A percentile compares a stretch with the other conserved stretches of the same genome.
Conservation (phyloP, 2,888 invertebrate genomes). For the Hemicrepidius hirtus region DNA sequence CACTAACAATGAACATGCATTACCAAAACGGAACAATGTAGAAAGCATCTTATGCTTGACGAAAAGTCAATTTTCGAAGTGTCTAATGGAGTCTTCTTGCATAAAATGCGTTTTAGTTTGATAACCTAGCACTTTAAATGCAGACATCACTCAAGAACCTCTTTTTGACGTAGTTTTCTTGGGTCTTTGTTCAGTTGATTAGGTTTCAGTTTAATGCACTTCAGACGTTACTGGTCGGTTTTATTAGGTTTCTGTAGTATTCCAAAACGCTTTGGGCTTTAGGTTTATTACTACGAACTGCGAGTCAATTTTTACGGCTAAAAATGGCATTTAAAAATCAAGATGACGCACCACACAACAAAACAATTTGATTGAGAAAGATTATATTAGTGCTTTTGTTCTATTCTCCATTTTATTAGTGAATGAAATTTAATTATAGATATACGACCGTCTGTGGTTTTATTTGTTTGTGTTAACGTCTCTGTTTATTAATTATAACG, state of each 20-base stretch:
- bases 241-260: slow-evolving; percentile 14
- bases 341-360: background rate
- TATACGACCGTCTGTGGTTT: slow-evolving; percentile 16
- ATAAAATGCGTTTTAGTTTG: slow-evolving; percentile 12
- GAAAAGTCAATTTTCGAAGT: slow-evolving; percentile 39
- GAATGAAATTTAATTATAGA: slow-evolving; percentile 24
- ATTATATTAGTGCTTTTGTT: slow-evolving; percentile 1
- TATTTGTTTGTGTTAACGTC: background rate
- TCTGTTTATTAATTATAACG: slow-evolving; percentile 13
- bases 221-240: slow-evolving; percentile 15
- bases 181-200: slow-evolving; percentile 16
- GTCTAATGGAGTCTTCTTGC: slow-evolving; percentile 37
- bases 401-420: background rate
- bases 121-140: slow-evolving; percentile 19
- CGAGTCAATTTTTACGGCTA: background rate
- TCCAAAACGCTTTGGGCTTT: background rate
- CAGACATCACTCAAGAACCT: slow-evolving; percentile 1
- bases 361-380: background rate
- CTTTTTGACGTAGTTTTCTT: slow-evolving; percentile 4
- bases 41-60: slow-evolving; percentile 40
- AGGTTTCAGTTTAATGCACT: slow-evolving; percentile 29
- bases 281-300: background rate
- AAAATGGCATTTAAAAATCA: background rate
- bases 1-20: slow-evolving; percentile 42
- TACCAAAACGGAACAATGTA: slow-evolving; percentile 41